phyloP scores from a whole-genome alignment of 2,113 vertebrate species.

The Phyllopteryx taeniolatus region DNA sequence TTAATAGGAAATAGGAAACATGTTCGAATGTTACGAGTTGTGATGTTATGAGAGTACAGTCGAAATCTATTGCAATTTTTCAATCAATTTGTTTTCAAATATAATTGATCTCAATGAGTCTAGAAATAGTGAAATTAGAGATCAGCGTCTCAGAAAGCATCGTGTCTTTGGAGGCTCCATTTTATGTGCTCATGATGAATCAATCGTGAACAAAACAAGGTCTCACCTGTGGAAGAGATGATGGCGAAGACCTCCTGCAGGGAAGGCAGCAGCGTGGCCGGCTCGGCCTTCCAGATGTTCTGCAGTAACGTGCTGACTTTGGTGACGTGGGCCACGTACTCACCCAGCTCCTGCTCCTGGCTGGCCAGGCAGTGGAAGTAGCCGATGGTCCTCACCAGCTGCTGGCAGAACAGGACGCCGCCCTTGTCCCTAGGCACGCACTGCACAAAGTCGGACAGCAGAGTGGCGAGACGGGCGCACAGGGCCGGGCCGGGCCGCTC shows the following conservation, averaged over 20 bases:
- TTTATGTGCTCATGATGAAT: neutral
- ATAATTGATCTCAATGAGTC: no score
- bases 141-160: no score
- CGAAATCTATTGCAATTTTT: no score
- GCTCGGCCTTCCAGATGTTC: conserved; percentile 93
- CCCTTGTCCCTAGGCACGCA: conserved; percentile 89
- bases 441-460: conserved; percentile 91
- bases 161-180: no score
- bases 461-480: conserved; percentile 84
- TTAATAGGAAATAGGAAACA: no score
- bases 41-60: no score
- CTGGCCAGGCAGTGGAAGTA: conserved; percentile 87
- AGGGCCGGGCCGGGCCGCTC: conserved; percentile 84
- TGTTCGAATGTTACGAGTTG: no score
- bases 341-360: conserved; percentile 85
- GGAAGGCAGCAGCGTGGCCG: conserved; percentile 86
- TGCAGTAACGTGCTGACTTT: conserved; percentile 89
- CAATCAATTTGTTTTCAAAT: no score
- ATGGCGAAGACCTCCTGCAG: conserved; percentile 94
- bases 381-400: conserved; percentile 93
- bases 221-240: conserved; percentile 87
- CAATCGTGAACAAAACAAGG: neutral
- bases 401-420: conserved; percentile 88
- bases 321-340: conserved; percentile 90
- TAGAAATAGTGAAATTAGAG: no score